Base-by-base conservation (phyloP, 1,140 invertebrate genomes). In the Drosophila triauraria region DNA sequence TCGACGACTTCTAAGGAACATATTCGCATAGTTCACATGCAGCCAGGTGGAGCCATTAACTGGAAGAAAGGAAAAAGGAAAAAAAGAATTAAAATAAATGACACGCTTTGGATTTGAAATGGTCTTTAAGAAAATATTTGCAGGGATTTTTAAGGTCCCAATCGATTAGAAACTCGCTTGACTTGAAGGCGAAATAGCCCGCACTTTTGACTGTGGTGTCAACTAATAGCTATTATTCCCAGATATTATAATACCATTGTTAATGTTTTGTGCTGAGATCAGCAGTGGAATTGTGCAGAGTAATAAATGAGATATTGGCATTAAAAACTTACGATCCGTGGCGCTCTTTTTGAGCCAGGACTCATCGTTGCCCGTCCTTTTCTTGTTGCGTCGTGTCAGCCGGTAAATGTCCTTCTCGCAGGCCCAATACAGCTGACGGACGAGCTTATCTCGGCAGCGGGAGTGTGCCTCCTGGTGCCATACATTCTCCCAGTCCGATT, bases 321-420 rank as follows among this genome's bases (percentile, higher is more conserved):
- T 42, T 42, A 61, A 58, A 40, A 27, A 25, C 82, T 84, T 27
- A 88, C 85, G 70, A 44, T 79, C 71, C 3, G 50, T 59, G 43
- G 64, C 17, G 48, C 50, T 75, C 38, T 40, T 51, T 50, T 88
- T 88, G 20, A 42, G n/a, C 53, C 44, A 61, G 23, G 64, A 20
- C 62, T 88, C 85, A 40, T 82, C 68, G 43, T 76, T 65, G 32
- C 75, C 78, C 8, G 57, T 64, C 3, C 83, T 68, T 46, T 91
- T 90, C 4, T 90, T 84, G 72, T 92, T 93, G 76, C 93, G 91
- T 64, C 93, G 85, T n/a, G 92, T 94, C 63, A 95, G 69, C 8
- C 94, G 88, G 76, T 95, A 95, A 60, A 95, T 95, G 75, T 95
- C 95, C 83, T 95, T 95, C 72, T 95, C 93, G 74, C 95, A 95